Evolutionary conservation across 2,888 invertebrate genomes (phyloP), one percentile per base, ranked within the genome.

Genomic region (Thecophora atra): DNA sequence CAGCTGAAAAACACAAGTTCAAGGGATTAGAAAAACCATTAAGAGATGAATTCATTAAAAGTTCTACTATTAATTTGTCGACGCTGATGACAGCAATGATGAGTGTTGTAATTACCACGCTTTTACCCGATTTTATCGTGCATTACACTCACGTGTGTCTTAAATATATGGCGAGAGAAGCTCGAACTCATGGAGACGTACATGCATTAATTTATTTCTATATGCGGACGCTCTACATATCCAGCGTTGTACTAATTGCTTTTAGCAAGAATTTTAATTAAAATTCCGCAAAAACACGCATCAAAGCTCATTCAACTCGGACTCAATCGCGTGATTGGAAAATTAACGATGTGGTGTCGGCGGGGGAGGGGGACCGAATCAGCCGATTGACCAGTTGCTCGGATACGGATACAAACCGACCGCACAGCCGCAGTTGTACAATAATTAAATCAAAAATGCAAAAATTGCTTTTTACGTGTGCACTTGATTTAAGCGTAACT

Each of bases 1-100:
- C 89, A 82, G 90, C 91, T 93, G 89, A 51, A 88, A n/a, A n/a
- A n/a, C n/a, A n/a, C n/a, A n/a, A 89, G 81, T 77, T 37, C 47
- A 47, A 47, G 17, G 47, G 5, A 47, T 37, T 37, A 37, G 37
- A 8, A 37, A 37, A 47, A 47, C 1, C 13, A 11, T 5, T 11
- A 47, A 47, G 47, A 11, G 11, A 37, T 37, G 37, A 8, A 8
- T 11, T 37, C 7, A 37, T 1, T 11, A 11, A 37, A 37, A 37
- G 11, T 37, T 37, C 37, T 37, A 37, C 37, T 1, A 2, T 37
- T 37, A 8, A 2, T 37, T 37, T 37, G 37, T 8, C 6, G 2
- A 37, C 3, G 37, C 11, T 37, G 37, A 37, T 37, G n/a, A 37
- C 37, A 37, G 37, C n/a, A n/a, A 37, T 30, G 30, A 30, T 8